Base-by-base conservation (phyloP, 2,113 vertebrate genomes). In the Cryptoleucopteryx plumbea region DNA sequence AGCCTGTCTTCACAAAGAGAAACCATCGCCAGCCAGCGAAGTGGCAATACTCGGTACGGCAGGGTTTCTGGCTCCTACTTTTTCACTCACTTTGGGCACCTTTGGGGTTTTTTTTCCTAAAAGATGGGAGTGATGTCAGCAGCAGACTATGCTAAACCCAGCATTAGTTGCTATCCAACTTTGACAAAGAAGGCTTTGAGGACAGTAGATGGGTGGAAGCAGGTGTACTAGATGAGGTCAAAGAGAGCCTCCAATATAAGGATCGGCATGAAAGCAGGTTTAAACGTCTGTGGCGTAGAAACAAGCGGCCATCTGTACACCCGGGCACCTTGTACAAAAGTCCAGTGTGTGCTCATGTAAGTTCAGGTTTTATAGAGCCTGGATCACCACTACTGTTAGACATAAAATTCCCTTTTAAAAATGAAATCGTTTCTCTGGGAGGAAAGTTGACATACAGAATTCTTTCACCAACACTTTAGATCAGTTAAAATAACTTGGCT, bases 11-110 rank as follows among this genome's bases (percentile, higher is more conserved):
- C 53, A 20, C 43, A 14, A 26, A 16, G 45, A 20, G 40, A 40
- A 40, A 29, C 13, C 40, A 38, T 47, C 14, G 4, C 29, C 34
- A 13, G 66, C 27, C 65, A 53, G 40, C 27, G 10, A 38, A 22
- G 27, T 2, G 3, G 17, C 52, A 43, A 22, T 6, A 6, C n/a
- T 11, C 42, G 3, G 15, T 22, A 29, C 1, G 3, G n/a, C 31
- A 48, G 15, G 6, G 29, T 16, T 25, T 10, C 29, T 4, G 31
- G n/a, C 43, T 66, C n/a, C 23, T n/a, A 8, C 16, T 27, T 48
- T 17, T 48, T 32, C 2, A 1, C 53, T 31, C n/a, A 13, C 43
- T 67, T 48, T 29, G 19, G 42, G 25, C 32, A 67, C 13, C 16
- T 78, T 36, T 6, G 26, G 5, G 1, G 2, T 31, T 31, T 13